Evolutionary conservation across 2,888 invertebrate species (phyloP).

Genomic region (Mechanitis mazaeus): DNA sequence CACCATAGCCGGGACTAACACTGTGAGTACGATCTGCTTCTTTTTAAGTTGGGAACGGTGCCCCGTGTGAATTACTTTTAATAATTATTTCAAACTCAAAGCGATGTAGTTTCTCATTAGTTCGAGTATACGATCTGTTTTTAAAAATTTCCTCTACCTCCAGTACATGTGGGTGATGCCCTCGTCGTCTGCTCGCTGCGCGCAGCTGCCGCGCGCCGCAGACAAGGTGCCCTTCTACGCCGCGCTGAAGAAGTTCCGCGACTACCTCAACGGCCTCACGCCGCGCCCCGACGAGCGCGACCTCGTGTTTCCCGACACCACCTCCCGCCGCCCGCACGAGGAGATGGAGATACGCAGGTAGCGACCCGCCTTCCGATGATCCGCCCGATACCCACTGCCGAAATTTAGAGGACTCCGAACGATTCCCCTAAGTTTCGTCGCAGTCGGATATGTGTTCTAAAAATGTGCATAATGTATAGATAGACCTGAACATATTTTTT

Average conservation of each 20-base stretch:
- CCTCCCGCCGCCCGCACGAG: constrained; percentile 68
- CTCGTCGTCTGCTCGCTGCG: constrained; percentile 97
- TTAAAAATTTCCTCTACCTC: too few relatives aligned
- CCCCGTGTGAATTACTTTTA: too few relatives aligned
- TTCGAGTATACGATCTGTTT: too few relatives aligned
- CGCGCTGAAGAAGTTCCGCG: constrained; percentile 95
- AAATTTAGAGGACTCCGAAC: too few relatives aligned
- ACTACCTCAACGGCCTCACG: constrained; percentile 92
- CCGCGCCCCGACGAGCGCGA: constrained; percentile 90
- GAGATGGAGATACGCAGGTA: constrained; percentile 74
- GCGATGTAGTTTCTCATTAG: too few relatives aligned
- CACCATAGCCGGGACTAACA: constrained; percentile 93
- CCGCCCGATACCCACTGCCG: too few relatives aligned
- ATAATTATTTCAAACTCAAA: too few relatives aligned
- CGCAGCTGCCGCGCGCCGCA: constrained; percentile 96
- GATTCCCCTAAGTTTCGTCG: background rate
- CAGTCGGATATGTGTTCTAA: background rate
- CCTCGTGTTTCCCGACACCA: constrained; percentile 84
- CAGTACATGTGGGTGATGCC: constrained; percentile 99
- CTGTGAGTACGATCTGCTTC: constrained; percentile 79
- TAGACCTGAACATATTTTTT: too few relatives aligned
- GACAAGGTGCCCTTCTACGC: constrained; percentile 99
- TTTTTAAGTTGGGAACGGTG: too few relatives aligned
- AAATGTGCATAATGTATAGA: background rate
- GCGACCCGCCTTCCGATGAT: too few relatives aligned